Percentiles rank a stretch among this genome's conserved stretches.
Conservation (phyloP, 2,113 vertebrate species). For the Spermophilus dauricus region DNA sequence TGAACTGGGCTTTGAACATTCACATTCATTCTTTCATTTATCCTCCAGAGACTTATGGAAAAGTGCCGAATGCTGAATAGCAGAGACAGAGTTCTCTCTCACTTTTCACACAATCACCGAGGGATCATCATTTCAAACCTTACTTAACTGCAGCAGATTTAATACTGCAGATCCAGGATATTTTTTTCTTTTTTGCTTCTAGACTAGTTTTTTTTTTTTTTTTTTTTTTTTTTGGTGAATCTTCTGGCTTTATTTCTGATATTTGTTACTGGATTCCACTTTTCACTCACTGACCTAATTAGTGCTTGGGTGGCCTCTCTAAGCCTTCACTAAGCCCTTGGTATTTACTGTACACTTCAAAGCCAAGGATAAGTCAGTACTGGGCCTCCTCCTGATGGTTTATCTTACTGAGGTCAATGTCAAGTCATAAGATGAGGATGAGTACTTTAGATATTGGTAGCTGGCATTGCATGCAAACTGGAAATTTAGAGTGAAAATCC, state of each 20-base stretch:
- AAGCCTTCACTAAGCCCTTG: slow-evolving; percentile 25
- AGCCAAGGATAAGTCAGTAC: slow-evolving; percentile 38
- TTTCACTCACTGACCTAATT: slow-evolving; percentile 49
- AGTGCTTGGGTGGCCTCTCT: neutral
- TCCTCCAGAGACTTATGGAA: neutral
- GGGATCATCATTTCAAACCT: slow-evolving; percentile 33
- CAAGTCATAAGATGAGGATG: neutral
- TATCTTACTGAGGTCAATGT: slow-evolving; percentile 41
- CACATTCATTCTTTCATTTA: neutral
- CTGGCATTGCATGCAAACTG: neutral
- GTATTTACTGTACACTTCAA: slow-evolving; percentile 23
- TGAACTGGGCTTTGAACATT: neutral
- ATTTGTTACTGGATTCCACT: slow-evolving; percentile 29
- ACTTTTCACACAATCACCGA: neutral
- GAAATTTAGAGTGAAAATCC: slow-evolving; percentile 56
- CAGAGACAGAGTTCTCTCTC: neutral
- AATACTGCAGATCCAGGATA: neutral
- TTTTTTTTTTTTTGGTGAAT: neutral
- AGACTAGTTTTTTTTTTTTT: neutral
- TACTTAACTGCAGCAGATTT: slow-evolving; percentile 36
- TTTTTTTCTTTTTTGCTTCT: neutral
- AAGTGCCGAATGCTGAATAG: neutral
- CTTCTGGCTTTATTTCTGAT: slow-evolving; percentile 54
- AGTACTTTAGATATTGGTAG: slow-evolving; percentile 30
- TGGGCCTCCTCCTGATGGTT: neutral